Conservation (phyloP, 2,888 invertebrate species). For the Bugula neritina region DNA sequence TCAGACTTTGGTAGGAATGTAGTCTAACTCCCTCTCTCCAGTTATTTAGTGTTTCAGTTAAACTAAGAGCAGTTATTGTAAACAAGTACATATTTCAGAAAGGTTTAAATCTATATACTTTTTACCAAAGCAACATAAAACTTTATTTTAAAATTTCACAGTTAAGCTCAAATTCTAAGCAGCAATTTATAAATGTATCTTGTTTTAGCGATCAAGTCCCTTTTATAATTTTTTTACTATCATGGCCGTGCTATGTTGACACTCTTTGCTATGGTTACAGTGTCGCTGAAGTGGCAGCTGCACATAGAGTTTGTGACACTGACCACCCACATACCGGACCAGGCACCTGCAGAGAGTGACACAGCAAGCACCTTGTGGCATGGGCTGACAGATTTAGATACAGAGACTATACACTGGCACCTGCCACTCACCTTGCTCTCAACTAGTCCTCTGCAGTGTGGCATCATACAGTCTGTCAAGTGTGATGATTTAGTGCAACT, state of each 20-base stretch:
- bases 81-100: too few species aligned
- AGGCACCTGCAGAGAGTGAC: conserved; percentile 37
- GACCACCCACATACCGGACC: conserved; percentile 29
- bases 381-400: conserved; percentile 76
- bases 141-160: too few species aligned
- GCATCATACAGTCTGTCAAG: neutral
- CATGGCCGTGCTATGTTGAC: too few species aligned
- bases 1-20: conserved; percentile 69
- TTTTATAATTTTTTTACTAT: too few species aligned
- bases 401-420: conserved; percentile 99
- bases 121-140: too few species aligned
- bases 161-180: too few species aligned
- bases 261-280: conserved; percentile 50
- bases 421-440: conserved; percentile 88
- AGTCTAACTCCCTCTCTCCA: too few species aligned
- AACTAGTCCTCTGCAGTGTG: conserved; percentile 64
- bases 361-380: conserved; percentile 64
- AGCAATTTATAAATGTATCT: too few species aligned
- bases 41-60: too few species aligned
- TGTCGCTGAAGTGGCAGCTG: conserved; percentile 83
- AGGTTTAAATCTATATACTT: too few species aligned
- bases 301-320: conserved; percentile 86
- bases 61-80: too few species aligned
- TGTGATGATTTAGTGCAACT: neutral
- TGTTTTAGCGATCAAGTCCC: too few species aligned